A percentile compares a stretch with the other conserved stretches of the same genome.
These are phyloP conservation scores for Euzetes globulus DNA, from an alignment of 2,888 invertebrate genomes.

Conservation along the genomic window DNA sequence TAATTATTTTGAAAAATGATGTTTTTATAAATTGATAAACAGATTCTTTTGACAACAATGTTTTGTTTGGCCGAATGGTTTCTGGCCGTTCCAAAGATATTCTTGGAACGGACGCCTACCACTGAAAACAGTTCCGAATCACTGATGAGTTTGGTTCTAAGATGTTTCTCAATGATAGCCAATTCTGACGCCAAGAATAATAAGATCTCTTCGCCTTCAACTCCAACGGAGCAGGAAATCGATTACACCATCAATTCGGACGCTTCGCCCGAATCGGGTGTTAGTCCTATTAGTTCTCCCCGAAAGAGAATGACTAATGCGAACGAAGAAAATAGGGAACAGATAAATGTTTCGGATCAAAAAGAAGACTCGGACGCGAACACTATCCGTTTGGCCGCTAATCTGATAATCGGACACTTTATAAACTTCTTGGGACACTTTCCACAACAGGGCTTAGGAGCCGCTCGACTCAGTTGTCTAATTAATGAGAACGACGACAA, in stretches of 20 bases:
- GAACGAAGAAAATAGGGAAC: background rate
- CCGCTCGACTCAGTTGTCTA: slow-evolving; percentile 75
- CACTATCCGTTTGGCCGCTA: slow-evolving; percentile 53
- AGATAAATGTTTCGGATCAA: background rate
- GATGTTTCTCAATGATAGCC: slow-evolving; percentile 8
- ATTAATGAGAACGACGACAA: slow-evolving; percentile 85
- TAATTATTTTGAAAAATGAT: background rate
- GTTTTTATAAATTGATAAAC: slow-evolving; percentile 32
- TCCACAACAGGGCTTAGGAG: slow-evolving; percentile 74
- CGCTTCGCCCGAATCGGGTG: background rate
- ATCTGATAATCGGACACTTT: slow-evolving; percentile 70
- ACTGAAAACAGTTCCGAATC: slow-evolving; percentile 12
- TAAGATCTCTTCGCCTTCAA: background rate
- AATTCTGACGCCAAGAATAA: background rate
- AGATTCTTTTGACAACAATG: slow-evolving; percentile 63
- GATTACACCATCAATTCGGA: slow-evolving; percentile 13
- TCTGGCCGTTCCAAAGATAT: slow-evolving; percentile 60
- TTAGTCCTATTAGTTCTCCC: background rate
- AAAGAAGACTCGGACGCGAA: slow-evolving; percentile 8
- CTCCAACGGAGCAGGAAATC: slow-evolving; percentile 2
- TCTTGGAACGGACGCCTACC: slow-evolving; percentile 41
- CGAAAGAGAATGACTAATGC: background rate
- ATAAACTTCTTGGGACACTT: slow-evolving; percentile 89
- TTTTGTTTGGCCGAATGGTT: slow-evolving; percentile 90
- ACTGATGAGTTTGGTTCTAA: slow-evolving; percentile 2